These are phyloP conservation scores for Rugalucina vietnamica DNA, from an alignment of 2,888 invertebrate genomes.

Conservation along the genomic window DNA sequence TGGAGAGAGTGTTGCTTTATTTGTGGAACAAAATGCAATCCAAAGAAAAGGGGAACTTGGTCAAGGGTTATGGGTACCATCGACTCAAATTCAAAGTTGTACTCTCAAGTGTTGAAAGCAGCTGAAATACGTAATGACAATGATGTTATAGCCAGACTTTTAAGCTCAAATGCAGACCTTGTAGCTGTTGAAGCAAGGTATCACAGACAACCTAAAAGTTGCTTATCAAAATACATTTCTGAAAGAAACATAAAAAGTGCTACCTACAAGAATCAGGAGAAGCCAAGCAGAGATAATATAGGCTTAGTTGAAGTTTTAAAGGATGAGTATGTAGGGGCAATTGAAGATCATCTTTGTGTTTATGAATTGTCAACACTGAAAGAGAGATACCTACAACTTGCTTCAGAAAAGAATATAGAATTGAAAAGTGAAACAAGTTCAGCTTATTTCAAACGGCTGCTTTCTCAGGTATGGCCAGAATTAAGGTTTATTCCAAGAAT, in stretches of 20 bases:
- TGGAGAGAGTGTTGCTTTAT: too few species aligned
- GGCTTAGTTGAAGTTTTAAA: too few species aligned
- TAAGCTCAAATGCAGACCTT: conserved; percentile 4
- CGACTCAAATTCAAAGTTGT: background rate
- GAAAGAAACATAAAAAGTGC: background rate
- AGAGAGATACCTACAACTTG: background rate
- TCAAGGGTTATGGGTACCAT: too few species aligned
- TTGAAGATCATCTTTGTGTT: background rate
- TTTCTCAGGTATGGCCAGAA: conserved; percentile 3
- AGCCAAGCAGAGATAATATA: background rate
- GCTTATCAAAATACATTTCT: background rate
- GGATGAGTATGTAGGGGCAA: background rate
- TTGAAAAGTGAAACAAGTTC: background rate
- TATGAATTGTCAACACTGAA: background rate
- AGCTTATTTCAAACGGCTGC: background rate
- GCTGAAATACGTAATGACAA: background rate
- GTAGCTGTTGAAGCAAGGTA: conserved; percentile 20
- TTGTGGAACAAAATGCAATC: too few species aligned
- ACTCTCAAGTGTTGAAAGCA: background rate
- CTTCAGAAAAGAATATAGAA: too few species aligned
- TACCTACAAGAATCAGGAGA: background rate
- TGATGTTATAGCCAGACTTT: background rate
- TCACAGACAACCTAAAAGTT: conserved; percentile 3
- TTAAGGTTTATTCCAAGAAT: background rate
- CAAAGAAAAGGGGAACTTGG: too few species aligned